Base-by-base conservation (phyloP, 1,140 invertebrate species). In the Eueides isabella region DNA sequence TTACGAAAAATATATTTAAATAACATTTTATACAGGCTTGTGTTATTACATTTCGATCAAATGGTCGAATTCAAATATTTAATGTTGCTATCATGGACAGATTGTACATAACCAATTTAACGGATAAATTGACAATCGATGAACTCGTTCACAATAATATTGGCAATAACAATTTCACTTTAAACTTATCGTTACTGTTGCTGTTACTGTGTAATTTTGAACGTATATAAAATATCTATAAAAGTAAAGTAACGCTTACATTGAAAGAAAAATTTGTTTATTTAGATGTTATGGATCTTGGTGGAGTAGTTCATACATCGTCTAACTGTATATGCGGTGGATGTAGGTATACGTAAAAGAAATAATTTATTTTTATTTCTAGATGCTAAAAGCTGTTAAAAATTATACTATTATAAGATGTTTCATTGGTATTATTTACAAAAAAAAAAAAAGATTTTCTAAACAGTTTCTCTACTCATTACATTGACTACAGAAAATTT, bases 21-120 rank as follows among this genome's bases (percentile, higher is more conserved):
- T 38, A 38, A 38, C 35, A 38, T 38, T 38, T 38, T 38, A 38
- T 4, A 38, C 14, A 38, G 19, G 11, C 61, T 19, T 28, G 26
- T 29, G 14, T 28, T 61, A 26, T 61, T 61, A 61, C 61, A 31
- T 63, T 31, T 19, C 61, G 30, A 30, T 30, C 29, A 65, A 65
- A 65, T 31, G 31, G 29, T 19, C n/a, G 41, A 44, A 72, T 72
- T 48, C 67, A 71, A 75, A 67, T 71, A 75, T 74, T 75, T 67
- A 75, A 75, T 70, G 67, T 61, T 64, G 74, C 55, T 74, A 74
- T 67, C 48, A 41, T n/a, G 14, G 29, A 28, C 74, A 19, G 74
- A 71, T 75, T 71, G 63, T 67, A 44, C 61, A 55, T 33, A 35
- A 31, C 63, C 74, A 71, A 75, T 75, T 75, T 75, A 66, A 71